These are phyloP conservation scores for Schmidtea mediterranea DNA, from an alignment of 1,140 invertebrate genomes.

Conservation along the genomic window DNA sequence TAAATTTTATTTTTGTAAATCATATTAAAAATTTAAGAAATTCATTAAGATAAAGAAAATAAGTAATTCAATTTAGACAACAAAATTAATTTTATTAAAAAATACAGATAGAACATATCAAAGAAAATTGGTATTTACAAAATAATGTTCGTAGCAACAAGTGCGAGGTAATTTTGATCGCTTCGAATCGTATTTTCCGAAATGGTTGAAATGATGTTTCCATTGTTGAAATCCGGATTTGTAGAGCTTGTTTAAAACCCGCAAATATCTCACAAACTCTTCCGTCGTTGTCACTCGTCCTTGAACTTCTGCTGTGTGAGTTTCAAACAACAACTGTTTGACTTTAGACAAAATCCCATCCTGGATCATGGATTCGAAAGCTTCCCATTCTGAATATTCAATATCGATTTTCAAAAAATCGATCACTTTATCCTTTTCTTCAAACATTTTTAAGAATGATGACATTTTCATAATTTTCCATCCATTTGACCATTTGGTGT, in stretches of 20 bases:
- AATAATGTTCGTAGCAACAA: background rate
- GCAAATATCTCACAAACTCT: background rate
- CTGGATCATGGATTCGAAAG: background rate
- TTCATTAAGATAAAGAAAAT: too few species aligned
- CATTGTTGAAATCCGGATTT: background rate
- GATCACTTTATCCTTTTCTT: background rate
- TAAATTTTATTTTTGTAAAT: too few species aligned
- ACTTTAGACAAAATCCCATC: background rate
- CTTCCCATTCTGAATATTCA: background rate
- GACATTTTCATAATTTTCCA: too few species aligned
- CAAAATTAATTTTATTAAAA: too few species aligned
- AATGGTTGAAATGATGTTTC: background rate
- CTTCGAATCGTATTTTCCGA: background rate
- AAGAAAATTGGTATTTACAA: background rate
- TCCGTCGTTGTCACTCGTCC: background rate
- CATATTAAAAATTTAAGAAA: too few species aligned
- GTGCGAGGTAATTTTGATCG: background rate
- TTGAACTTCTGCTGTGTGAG: background rate
- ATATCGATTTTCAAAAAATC: slow-evolving; percentile 1
- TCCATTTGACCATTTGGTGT: too few species aligned
- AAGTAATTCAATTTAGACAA: too few species aligned
- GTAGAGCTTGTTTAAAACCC: background rate
- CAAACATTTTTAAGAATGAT: background rate
- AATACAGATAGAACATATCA: too few species aligned
- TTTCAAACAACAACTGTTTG: background rate